Evolutionary conservation across 2,113 vertebrate genomes (phyloP).

Genomic region (Sminthopsis crassicaudata): DNA sequence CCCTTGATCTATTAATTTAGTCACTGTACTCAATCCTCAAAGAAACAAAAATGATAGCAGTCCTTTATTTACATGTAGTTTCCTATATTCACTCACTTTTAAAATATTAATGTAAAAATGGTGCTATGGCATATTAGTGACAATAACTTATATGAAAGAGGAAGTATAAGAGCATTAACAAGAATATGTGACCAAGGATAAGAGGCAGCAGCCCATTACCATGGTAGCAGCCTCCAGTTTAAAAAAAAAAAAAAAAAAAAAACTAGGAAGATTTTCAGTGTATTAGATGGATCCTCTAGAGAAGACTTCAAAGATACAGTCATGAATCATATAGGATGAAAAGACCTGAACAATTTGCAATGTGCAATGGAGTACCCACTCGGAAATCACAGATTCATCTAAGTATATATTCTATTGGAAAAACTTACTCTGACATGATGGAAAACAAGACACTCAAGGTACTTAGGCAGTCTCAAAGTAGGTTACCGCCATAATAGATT

Average conservation of each 20-base stretch:
- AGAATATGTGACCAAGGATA: background rate
- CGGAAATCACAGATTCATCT: background rate
- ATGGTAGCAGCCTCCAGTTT: background rate
- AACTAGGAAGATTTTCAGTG: background rate
- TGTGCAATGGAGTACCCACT: background rate
- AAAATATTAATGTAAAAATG: background rate
- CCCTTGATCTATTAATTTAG: background rate
- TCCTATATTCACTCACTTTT: background rate
- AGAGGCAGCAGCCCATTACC: background rate
- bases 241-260: background rate
- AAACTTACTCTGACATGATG: background rate
- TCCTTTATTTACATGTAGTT: background rate
- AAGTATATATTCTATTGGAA: background rate
- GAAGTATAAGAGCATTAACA: background rate
- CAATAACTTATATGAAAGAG: background rate
- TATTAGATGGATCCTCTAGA: background rate
- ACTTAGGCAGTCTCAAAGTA: background rate
- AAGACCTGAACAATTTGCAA: background rate
- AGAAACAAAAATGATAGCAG: background rate
- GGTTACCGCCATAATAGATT: background rate
- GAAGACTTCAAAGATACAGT: background rate
- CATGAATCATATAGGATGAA: background rate
- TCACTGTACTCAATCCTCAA: background rate
- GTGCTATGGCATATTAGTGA: background rate
- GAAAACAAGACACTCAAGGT: background rate